Base-by-base conservation (phyloP, 2,888 invertebrate species). In the Mythimna loreyi region DNA sequence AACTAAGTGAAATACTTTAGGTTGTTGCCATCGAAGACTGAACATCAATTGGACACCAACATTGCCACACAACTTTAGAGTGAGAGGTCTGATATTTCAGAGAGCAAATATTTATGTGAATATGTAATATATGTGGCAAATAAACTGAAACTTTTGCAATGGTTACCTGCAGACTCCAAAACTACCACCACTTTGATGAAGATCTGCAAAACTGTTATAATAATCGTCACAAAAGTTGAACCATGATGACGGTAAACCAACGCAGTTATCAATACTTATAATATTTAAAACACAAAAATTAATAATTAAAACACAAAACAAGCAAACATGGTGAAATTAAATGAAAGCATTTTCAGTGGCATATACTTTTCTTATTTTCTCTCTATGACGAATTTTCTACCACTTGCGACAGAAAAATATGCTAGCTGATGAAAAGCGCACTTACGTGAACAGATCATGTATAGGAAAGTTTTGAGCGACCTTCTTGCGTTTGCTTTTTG, bases 361-460 rank as follows among this genome's bases (percentile, higher is more conserved):
- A n/a, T n/a, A n/a, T n/a, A n/a, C n/a, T n/a, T n/a, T n/a, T n/a
- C n/a, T n/a, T n/a, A n/a, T n/a, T n/a, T 49, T 13, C 2, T 11
- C 6, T 23, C 23, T 1, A 13, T 16, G 23, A 25, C 25, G 36
- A 13, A 36, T 13, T 36, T 13, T 40, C 43, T 8, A 5, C 7
- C n/a, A 43, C 7, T 19, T 43, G 7, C 4, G 6, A 16, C 16
- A 16, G 16, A 25, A 8, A 50, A 16, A 1, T 25, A 16, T 50
- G 25, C 1, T 52, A 28, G 28, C 28, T 19, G 8, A 52, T 19
- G 21, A 21, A 21, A 53, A 3, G 11, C 16, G n/a, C n/a, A 72
- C 59, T 62, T 45, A 82, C 83, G 30, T 50, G 58, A 55, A 77
- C 13, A 76, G 25, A 2, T 61, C 57, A 8, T 81, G 72, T 13